Conservation (phyloP, 2,888 invertebrate species). For the Pandemis corylana region DNA sequence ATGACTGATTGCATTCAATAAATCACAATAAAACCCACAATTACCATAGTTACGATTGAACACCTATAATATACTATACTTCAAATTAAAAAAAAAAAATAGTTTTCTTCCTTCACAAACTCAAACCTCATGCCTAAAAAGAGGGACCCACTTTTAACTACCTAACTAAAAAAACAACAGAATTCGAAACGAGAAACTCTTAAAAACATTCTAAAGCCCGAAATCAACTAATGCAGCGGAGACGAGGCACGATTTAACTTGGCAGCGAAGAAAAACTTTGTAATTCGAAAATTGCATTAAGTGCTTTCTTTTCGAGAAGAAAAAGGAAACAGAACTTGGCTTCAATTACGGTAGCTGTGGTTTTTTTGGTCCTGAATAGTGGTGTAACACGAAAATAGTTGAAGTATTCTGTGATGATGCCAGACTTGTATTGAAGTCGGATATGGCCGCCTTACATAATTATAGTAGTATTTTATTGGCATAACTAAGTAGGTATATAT, state of each 20-base stretch:
- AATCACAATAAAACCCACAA: too few relatives aligned
- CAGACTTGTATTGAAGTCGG: neutral
- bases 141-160: neutral
- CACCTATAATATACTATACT: too few relatives aligned
- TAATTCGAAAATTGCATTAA: conserved; percentile 42
- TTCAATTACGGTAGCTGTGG: conserved; percentile 14
- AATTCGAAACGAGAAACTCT: conserved; percentile 22
- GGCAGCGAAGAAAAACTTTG: conserved; percentile 37
- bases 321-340: conserved; percentile 33
- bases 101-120: too few relatives aligned
- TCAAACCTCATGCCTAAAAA: too few relatives aligned
- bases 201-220: conserved; percentile 31
- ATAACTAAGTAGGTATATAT: too few relatives aligned
- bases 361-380: neutral
- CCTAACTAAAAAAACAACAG: conserved; percentile 2
- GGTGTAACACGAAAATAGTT: neutral
- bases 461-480: too few relatives aligned
- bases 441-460: too few relatives aligned
- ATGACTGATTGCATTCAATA: too few relatives aligned
- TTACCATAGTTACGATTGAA: too few relatives aligned
- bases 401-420: neutral
- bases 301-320: conserved; percentile 34
- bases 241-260: conserved; percentile 33
- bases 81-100: too few relatives aligned
- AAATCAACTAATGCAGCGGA: conserved; percentile 36